Percentiles rank a stretch among this genome's conserved stretches.
Evolutionary conservation across 2,113 vertebrate genomes (phyloP).

Genomic region (Pelecanus crispus): DNA sequence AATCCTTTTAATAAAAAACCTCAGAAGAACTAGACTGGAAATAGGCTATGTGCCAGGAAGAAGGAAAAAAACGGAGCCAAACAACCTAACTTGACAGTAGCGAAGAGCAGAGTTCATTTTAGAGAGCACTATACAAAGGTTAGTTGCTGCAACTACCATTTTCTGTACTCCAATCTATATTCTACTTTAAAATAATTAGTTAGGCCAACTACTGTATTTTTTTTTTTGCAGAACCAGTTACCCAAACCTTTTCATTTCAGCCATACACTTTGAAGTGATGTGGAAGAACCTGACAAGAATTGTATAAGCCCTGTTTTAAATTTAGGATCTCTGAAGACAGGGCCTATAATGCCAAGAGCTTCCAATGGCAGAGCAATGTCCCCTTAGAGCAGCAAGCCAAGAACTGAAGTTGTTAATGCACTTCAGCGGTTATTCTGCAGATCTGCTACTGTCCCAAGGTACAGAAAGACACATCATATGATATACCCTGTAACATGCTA

Average conservation of each 20-base stretch:
- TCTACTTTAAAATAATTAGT: background rate
- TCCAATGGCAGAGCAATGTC: background rate
- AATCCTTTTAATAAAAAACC: background rate
- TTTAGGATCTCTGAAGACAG: background rate
- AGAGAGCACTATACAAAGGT: background rate
- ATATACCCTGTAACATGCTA: background rate
- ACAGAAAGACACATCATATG: background rate
- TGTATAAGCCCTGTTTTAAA: background rate
- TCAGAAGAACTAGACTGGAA: background rate
- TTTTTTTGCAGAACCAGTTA: background rate
- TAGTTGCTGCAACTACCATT: background rate
- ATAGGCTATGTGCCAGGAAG: background rate
- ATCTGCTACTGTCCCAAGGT: background rate
- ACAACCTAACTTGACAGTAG: background rate
- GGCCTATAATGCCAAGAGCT: background rate
- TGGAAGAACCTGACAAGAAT: background rate
- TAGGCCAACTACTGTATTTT: background rate
- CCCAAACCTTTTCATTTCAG: background rate
- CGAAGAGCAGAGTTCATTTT: conserved; percentile 13
- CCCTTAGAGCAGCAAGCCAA: background rate
- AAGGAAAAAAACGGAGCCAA: background rate
- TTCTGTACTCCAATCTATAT: background rate
- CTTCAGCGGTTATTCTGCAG: background rate
- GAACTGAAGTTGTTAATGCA: background rate
- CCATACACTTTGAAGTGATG: background rate